Percentiles rank a stretch among this genome's conserved stretches.
These are phyloP conservation scores for Plutomurus gul DNA, from an alignment of 1,140 invertebrate species.

Conservation along the genomic window DNA sequence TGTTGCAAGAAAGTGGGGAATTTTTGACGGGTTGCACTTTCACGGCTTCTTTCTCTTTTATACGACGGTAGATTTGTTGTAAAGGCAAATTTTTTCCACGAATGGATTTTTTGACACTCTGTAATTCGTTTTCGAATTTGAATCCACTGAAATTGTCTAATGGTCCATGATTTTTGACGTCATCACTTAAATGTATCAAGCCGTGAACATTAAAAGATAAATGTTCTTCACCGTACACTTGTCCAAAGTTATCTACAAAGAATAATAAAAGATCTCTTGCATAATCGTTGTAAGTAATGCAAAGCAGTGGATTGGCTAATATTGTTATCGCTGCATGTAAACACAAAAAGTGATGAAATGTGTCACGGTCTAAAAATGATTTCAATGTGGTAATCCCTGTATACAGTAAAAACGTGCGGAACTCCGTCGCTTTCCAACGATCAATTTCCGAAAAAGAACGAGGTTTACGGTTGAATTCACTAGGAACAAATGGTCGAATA, in stretches of 20 bases:
- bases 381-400: too few relatives aligned
- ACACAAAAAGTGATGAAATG: slow-evolving; percentile 59
- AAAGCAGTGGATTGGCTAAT: slow-evolving; percentile 23
- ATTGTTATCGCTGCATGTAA: slow-evolving; percentile 55
- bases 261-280: slow-evolving; percentile 52
- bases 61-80: not conserved
- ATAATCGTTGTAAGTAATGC: slow-evolving; percentile 44
- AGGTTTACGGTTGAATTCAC: too few relatives aligned
- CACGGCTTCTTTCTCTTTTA: too few relatives aligned
- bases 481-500: too few relatives aligned
- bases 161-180: slow-evolving; percentile 30
- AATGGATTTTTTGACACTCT: not conserved
- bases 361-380: too few relatives aligned
- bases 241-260: slow-evolving; percentile 54
- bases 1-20: too few relatives aligned
- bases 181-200: slow-evolving; percentile 41
- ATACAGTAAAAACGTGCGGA: too few relatives aligned
- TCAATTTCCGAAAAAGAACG: too few relatives aligned
- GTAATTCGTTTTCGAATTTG: slow-evolving; percentile 40
- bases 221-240: slow-evolving; percentile 53
- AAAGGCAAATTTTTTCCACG: not conserved
- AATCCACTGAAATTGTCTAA: slow-evolving; percentile 42
- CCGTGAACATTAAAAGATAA: slow-evolving; percentile 57
- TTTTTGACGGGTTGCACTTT: too few relatives aligned
- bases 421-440: too few relatives aligned